Conservation (phyloP, 2,797 vertebrate species). For the Arctocebus calabarensis region DNA sequence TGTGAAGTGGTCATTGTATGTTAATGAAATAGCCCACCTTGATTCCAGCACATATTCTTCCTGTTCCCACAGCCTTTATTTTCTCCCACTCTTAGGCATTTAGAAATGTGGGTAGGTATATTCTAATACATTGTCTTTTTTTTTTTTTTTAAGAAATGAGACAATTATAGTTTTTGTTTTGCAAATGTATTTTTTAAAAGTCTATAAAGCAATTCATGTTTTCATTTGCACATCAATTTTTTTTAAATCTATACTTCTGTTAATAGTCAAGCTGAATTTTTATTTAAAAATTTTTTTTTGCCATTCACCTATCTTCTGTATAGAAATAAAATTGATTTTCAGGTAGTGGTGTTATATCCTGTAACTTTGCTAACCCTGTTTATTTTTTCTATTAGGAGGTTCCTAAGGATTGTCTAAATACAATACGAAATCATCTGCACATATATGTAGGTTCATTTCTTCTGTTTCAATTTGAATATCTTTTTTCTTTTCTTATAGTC, state of each 20-base stretch:
- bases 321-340: slow-evolving; percentile 18
- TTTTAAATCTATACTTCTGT: not conserved
- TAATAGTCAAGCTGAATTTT: not conserved
- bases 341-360: not conserved
- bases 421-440: not conserved
- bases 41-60: not conserved
- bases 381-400: not conserved
- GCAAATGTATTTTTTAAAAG: slow-evolving; percentile 1
- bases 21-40: slow-evolving; percentile 16
- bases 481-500: not conserved
- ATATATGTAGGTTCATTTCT: slow-evolving; percentile 20
- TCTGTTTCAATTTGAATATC: not conserved
- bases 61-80: not conserved
- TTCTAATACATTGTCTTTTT: not conserved
- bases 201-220: not conserved
- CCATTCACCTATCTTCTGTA: not conserved
- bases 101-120: not conserved
- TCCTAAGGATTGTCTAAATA: not conserved
- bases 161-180: not conserved
- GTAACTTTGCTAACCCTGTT: not conserved
- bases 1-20: not conserved
- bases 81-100: not conserved
- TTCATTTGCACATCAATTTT: not conserved
- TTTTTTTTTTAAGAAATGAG: not conserved
- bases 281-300: not conserved